Evolutionary conservation across 2,888 invertebrate species (phyloP), one percentile per base, ranked within the genome.

Genomic region (Eucera pruinosa): DNA sequence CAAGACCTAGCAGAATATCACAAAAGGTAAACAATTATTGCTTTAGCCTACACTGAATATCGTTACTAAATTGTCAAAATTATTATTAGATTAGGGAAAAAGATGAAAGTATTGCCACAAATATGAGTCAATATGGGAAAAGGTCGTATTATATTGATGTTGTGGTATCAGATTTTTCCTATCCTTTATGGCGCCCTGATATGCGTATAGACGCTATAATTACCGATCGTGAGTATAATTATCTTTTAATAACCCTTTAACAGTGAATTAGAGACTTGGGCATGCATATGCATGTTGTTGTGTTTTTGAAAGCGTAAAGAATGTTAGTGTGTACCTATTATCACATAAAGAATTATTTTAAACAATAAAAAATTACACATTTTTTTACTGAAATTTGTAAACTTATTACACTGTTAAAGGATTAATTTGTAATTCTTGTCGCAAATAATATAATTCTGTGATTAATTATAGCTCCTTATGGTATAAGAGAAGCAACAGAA

Each of bases 401-500:
- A n/a, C n/a, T n/a, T n/a, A n/a, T n/a, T n/a, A n/a, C n/a, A n/a
- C n/a, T n/a, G n/a, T n/a, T n/a, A n/a, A n/a, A n/a, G n/a, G n/a
- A n/a, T 23, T 30, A n/a, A 61, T 45, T 57, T 13, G 7, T 4
- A n/a, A 23, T 0, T 33, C 7, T 18, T 47, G 25, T 48, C 68
- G 27, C 25, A 61, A 50, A 45, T 55, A 47, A 30, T 60, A 52
- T 13, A 0, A 33, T 47, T 23, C 41, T 3, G 20, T 61, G 36
- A 4, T 55, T 72, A 39, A 54, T 69, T n/a, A 43, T 89, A 98
- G 99, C 99, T 25, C 99, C 99, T 0, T 99, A 99, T 93, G 99
- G 99, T 36, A 97, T 99, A 30, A 94, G 99, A 78, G 99, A 99
- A 93, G 95, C 98, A 0, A 97, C 97, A 0, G 97, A 97, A 92